Percentiles rank a stretch among this genome's conserved stretches.
These are phyloP conservation scores for Tridacna gigas DNA, from an alignment of 2,888 invertebrate species.

Conservation along the genomic window DNA sequence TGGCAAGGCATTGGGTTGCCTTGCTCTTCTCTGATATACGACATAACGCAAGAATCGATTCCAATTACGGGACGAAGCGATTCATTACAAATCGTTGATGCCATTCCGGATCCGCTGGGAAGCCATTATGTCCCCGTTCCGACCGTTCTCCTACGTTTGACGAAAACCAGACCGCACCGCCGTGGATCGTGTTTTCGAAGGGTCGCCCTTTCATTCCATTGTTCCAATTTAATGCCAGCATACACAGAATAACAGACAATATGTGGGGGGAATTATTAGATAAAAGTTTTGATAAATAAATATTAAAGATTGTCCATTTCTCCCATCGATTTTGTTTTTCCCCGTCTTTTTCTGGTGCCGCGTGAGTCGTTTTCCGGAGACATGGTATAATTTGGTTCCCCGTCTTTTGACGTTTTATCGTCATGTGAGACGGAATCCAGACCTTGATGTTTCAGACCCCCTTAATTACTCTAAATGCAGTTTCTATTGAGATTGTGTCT, in stretches of 20 bases:
- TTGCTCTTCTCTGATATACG: conserved; percentile 37
- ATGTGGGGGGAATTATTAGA: conserved; percentile 75
- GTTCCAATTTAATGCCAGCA: conserved; percentile 74
- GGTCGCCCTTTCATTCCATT: conserved; percentile 76
- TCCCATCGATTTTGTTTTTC: background rate
- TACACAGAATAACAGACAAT: conserved; percentile 76
- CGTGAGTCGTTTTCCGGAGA: conserved; percentile 7
- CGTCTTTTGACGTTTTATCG: conserved; percentile 42
- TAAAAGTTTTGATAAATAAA: conserved; percentile 77
- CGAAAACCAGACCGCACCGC: conserved; percentile 70
- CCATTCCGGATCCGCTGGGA: conserved; percentile 55
- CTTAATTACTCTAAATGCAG: conserved; percentile 54
- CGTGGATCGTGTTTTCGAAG: conserved; percentile 72
- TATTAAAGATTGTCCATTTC: conserved; percentile 71
- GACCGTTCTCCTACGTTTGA: conserved; percentile 60
- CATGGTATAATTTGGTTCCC: conserved; percentile 49
- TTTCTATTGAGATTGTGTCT: conserved; percentile 45
- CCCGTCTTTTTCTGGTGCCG: background rate
- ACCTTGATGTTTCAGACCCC: conserved; percentile 33
- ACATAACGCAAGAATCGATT: conserved; percentile 45
- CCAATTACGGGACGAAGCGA: conserved; percentile 60
- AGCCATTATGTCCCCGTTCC: conserved; percentile 59
- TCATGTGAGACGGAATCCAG: conserved; percentile 39
- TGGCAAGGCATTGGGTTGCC: background rate
- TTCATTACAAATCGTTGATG: conserved; percentile 68